Conservation (phyloP, 2,797 vertebrate genomes). For the Phyllotis vaccarum region DNA sequence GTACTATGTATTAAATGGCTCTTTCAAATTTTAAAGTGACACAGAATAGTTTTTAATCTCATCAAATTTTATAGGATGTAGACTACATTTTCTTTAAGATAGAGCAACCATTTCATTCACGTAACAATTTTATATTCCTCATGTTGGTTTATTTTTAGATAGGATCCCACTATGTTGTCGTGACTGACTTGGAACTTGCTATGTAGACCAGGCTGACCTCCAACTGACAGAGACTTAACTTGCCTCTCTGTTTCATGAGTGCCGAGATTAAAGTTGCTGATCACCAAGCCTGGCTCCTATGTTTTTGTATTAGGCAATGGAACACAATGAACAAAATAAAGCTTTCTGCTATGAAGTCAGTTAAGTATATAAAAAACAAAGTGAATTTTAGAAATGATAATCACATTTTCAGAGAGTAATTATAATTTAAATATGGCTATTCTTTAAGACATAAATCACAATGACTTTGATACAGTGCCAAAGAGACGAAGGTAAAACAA, state of each 20-base stretch:
- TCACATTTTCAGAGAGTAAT: conserved; percentile 6
- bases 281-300: neutral
- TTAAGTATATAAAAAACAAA: conserved; percentile 44
- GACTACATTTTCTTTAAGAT: conserved; percentile 34
- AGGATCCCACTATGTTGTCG: neutral
- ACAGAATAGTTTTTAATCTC: conserved; percentile 37
- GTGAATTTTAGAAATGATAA: conserved; percentile 51
- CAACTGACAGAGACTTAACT: neutral
- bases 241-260: neutral
- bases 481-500: conserved; percentile 49
- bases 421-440: conserved; percentile 22
- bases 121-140: neutral
- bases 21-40: conserved; percentile 29
- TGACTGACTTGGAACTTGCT: neutral
- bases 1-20: neutral
- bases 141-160: neutral
- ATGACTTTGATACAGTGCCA: neutral
- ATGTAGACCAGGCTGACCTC: neutral
- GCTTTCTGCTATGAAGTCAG: conserved; percentile 13
- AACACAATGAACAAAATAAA: neutral
- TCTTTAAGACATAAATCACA: conserved; percentile 48
- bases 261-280: neutral
- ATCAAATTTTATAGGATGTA: conserved; percentile 17
- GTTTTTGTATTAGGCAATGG: conserved; percentile 18
- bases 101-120: neutral